Evolutionary conservation across 53 echinoderm and acorn worm species (phyloP), one percentile per base, ranked within the genome.

Genomic region (Actinopyga echinites): DNA sequence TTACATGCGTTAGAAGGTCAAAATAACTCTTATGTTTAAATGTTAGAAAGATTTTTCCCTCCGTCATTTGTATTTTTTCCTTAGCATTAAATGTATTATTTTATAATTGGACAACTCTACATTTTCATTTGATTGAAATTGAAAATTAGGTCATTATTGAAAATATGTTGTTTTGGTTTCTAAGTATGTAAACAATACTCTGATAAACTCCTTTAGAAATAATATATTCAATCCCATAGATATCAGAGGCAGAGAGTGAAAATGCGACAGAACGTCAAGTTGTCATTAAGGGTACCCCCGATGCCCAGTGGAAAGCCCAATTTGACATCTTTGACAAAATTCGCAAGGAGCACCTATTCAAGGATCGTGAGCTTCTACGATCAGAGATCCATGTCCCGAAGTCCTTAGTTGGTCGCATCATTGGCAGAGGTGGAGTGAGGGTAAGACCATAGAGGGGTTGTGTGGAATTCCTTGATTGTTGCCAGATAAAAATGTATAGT

Each of bases 231-330:
- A 8, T 6, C 17, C 49, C 49, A 49, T 68, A 97, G 97, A 92
- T 97, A 60, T 92, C 93, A 10, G 92, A 88, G 54, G 86, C 90
- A 49, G 92, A 87, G 25, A 90, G 86, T 59, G 97, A 97, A n/a
- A 84, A 61, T 32, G 80, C 85, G 29, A 69, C 69, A 24, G 93
- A 97, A 66, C 93, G 97, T 25, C 89, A 90, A 71, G 97, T 97
- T 24, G 91, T 89, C 78, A 90, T 97, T 63, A 92, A 91, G 35
- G 97, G 97, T 35, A 88, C 69, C 45, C 92, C 97, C 23, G 92
- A 97, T 61, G 85, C 97, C 42, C 97, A 97, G 85, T 97, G 93
- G 91, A 88, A 85, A 45, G 94, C 97, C 61, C 97, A 97, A 85
- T 94, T 90, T 69, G 87, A 87, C 89, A 92, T 97, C 79, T 97